Conservation (phyloP, 2,113 vertebrate species). For the Austrofundulus limnaeus region DNA sequence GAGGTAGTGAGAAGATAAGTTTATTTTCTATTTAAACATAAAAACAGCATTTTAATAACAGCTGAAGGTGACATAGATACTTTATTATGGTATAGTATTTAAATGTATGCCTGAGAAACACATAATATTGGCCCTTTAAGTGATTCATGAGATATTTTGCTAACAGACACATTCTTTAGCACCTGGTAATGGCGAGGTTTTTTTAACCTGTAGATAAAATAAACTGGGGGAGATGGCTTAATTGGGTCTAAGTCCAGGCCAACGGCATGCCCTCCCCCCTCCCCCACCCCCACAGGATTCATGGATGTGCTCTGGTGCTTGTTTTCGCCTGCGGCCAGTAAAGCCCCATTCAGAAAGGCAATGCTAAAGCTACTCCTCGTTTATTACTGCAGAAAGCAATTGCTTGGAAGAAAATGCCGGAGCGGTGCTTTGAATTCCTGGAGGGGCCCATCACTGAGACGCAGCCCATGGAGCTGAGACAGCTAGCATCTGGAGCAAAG, state of each 20-base stretch:
- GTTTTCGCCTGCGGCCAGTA: conserved; percentile 67
- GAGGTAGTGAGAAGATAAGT: no score
- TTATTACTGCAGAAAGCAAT: conserved; percentile 77
- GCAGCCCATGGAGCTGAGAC: conserved; percentile 67
- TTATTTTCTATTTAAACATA: no score
- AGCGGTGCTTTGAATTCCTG: conserved; percentile 76
- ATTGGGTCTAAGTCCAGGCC: conserved; percentile 61
- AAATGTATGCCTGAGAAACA: no score
- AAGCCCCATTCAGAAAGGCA: conserved; percentile 67
- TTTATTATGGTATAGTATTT: no score
- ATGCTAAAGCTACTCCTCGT: conserved; percentile 74
- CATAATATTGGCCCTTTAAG: no score
- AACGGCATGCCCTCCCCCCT: conserved; percentile 39
- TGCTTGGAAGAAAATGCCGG: conserved; percentile 76
- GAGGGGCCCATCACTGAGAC: conserved; percentile 73
- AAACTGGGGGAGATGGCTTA: conserved; percentile 49
- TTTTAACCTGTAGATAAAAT: conserved; percentile 30
- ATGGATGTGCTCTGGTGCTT: conserved; percentile 60
- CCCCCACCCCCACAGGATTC: conserved; percentile 61
- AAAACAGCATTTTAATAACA: no score
- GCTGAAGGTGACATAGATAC: no score
- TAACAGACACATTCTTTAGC: background rate
- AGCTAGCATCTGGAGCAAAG: conserved; percentile 75
- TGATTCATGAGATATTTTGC: no score
- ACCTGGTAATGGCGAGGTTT: conserved; percentile 38